phyloP scores from a whole-genome alignment of 2,113 vertebrate species.

The Herpailurus yagouaroundi region DNA sequence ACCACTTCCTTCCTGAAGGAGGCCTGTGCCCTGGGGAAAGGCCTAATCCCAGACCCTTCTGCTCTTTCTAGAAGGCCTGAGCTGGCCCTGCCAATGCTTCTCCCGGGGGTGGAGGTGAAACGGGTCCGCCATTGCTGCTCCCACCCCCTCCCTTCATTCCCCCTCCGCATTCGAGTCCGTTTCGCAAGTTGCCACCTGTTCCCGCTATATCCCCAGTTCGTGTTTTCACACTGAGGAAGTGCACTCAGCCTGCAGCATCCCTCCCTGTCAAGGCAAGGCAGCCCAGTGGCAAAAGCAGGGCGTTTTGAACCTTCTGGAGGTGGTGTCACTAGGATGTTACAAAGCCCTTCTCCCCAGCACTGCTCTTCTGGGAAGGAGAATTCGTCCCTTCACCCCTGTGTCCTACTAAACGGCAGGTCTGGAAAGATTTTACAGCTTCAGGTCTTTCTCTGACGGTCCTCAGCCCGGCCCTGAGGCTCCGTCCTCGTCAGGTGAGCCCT shows the following conservation, averaged over 20 bases:
- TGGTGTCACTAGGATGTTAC: background rate
- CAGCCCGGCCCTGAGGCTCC: background rate
- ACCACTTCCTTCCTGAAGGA: background rate
- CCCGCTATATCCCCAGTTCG: background rate
- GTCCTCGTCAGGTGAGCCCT: constrained; percentile 9
- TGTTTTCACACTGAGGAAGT: background rate
- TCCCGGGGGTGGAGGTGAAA: background rate
- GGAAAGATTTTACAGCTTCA: background rate
- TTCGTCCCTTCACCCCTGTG: background rate
- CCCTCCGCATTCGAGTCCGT: background rate
- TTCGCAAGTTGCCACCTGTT: constrained; percentile 57
- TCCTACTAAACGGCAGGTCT: background rate
- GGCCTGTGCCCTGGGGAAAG: background rate
- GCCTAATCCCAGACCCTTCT: background rate
- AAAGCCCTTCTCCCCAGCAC: background rate
- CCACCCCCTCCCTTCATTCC: background rate
- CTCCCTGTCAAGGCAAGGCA: background rate
- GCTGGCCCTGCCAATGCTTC: background rate
- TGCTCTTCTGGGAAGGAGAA: background rate
- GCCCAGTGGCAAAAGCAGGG: background rate
- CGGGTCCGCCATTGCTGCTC: background rate
- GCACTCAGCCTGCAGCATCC: background rate
- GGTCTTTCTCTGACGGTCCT: background rate
- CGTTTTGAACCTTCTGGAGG: background rate
- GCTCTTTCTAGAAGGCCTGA: background rate